These are phyloP conservation scores for Iphiclides podalirius DNA, from an alignment of 2,888 invertebrate species.

Conservation along the genomic window DNA sequence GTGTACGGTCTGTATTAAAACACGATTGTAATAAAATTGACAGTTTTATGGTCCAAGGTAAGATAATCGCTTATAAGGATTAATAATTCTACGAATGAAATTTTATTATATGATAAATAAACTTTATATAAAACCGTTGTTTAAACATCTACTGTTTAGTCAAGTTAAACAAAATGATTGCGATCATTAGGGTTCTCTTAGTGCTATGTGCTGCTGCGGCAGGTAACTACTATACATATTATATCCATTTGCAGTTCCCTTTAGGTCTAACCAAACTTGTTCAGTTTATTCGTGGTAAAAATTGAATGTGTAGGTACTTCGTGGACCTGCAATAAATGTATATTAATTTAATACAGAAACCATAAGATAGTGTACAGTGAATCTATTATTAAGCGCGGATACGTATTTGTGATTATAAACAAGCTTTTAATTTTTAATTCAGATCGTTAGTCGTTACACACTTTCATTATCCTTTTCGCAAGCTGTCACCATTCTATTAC, in stretches of 20 bases:
- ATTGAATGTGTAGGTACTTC: too few relatives aligned
- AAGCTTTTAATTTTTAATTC: too few relatives aligned
- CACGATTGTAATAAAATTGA: too few relatives aligned
- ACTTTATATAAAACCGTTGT: constrained; percentile 44
- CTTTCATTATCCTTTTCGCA: too few relatives aligned
- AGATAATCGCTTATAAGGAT: constrained; percentile 29
- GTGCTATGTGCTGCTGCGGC: constrained; percentile 51
- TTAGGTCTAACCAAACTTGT: background rate
- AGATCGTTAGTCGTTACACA: too few relatives aligned
- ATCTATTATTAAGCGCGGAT: too few relatives aligned
- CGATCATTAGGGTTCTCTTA: constrained; percentile 46
- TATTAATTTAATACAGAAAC: too few relatives aligned
- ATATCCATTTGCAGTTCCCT: background rate
- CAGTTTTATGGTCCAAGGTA: constrained; percentile 36
- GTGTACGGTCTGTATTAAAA: too few relatives aligned
- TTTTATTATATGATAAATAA: constrained; percentile 45
- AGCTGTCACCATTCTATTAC: too few relatives aligned
- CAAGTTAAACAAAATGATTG: constrained; percentile 46
- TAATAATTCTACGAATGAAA: constrained; percentile 30
- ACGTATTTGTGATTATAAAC: too few relatives aligned
- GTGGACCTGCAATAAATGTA: too few relatives aligned
- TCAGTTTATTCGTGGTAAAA: background rate
- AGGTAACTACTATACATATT: constrained; percentile 41
- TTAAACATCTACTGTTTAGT: constrained; percentile 17
- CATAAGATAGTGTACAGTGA: too few relatives aligned